Evolutionary conservation across 2,888 invertebrate genomes (phyloP).

Genomic region (Andrena bucephala): DNA sequence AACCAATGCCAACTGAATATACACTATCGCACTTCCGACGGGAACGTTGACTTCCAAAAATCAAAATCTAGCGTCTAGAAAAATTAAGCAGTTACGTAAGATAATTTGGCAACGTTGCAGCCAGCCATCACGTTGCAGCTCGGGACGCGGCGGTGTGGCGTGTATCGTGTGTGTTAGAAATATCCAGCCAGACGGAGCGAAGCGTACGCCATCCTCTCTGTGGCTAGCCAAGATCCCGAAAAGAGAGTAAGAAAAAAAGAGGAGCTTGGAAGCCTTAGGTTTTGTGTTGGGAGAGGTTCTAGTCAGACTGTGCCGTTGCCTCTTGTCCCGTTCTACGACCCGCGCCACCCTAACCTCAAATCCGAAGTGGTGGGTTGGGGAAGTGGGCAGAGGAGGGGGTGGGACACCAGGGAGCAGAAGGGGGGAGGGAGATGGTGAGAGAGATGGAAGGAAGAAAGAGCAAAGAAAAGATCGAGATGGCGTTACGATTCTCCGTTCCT

Average conservation of each 20-base stretch:
- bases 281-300: conserved; percentile 74
- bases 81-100: conserved; percentile 75
- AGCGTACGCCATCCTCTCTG: conserved; percentile 73
- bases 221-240: conserved; percentile 71
- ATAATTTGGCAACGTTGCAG: conserved; percentile 84
- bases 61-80: neutral
- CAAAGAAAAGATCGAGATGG: conserved; percentile 74
- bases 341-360: conserved; percentile 53
- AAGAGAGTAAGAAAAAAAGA: conserved; percentile 63
- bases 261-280: conserved; percentile 71
- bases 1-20: neutral
- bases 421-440: conserved; percentile 13
- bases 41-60: neutral
- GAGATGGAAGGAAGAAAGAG: conserved; percentile 18
- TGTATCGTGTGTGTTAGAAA: conserved; percentile 76
- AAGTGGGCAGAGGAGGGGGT: neutral
- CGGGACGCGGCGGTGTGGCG: conserved; percentile 29
- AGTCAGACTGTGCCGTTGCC: conserved; percentile 70
- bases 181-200: conserved; percentile 72
- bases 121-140: conserved; percentile 72
- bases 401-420: neutral
- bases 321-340: conserved; percentile 66
- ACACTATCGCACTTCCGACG: too few species aligned
- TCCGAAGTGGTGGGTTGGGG: conserved; percentile 21
- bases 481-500: conserved; percentile 68